Conservation (phyloP, 2,113 vertebrate genomes). For the Tupaia chinensis region DNA sequence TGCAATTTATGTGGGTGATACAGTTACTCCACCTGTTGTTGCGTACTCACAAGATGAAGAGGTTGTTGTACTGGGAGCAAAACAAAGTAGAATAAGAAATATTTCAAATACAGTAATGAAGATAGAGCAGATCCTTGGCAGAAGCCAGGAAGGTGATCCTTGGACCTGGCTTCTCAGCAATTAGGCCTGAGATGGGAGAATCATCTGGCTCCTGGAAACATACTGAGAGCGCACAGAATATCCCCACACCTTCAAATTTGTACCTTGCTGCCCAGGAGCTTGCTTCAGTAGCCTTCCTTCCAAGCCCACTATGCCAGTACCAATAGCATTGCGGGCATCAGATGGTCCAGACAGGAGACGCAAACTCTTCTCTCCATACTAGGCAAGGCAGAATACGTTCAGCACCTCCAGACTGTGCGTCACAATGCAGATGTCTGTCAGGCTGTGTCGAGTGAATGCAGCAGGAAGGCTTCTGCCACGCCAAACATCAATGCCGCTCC, state of each 20-base stretch:
- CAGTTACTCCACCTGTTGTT: no score
- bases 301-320: constrained; percentile 66
- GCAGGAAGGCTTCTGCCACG: constrained; percentile 82
- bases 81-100: no score
- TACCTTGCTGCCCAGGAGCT: constrained; percentile 55
- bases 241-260: constrained; percentile 70
- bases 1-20: no score
- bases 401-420: constrained; percentile 81
- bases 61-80: no score
- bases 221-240: constrained; percentile 64
- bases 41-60: no score
- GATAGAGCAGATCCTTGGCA: no score
- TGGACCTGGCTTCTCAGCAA: constrained; percentile 74
- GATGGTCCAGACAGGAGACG: constrained; percentile 83
- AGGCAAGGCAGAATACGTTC: constrained; percentile 82
- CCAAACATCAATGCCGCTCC: constrained; percentile 82
- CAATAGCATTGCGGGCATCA: constrained; percentile 81
- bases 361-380: constrained; percentile 82
- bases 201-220: constrained; percentile 67
- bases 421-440: constrained; percentile 83
- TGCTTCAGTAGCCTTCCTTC: constrained; percentile 59
- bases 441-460: constrained; percentile 83
- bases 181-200: constrained; percentile 75
- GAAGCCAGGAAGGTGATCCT: constrained; percentile 77
- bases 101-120: no score